Base-by-base conservation (phyloP, 2,888 invertebrate genomes). In the Agapetus fuscipes region DNA sequence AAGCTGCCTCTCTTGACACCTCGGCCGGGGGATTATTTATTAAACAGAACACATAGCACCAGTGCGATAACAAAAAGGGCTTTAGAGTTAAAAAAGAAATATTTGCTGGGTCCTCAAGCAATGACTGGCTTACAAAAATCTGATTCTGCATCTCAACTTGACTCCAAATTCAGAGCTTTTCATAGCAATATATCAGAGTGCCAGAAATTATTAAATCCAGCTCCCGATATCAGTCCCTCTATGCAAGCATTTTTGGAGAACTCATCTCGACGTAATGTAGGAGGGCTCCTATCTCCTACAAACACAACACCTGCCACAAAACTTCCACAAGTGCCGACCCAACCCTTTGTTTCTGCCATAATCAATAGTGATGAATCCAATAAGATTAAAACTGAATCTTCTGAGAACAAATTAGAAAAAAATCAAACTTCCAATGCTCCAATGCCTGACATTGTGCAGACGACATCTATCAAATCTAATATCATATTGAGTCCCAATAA, bases 41-140 rank as follows among this genome's bases (percentile, higher is more conserved):
- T 89, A 28, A 85, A 82, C 56, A 76, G 87, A 53, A 84, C 88
- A 1, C 83, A 86, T 46, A 88, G 88, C 48, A 88, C 88, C 1
- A 87, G 87, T 53, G 88, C 88, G 13, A 80, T 90, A 39, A 85
- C 88, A 11, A 88, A 88, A 60, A 79, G 86, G 39, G 88, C 89
- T 12, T 64, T 90, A 35, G 89, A 90, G 62, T 71, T 90, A 30
- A 90, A 90, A 56, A 83, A 88, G 54, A 79, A 80, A 45, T 91
- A 89, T 61, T 65, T 90, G 12, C 67, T 89, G 9, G 88, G 88
- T 1, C 82, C 81, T 48, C 69, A 74, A 1, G 76, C 71, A 3
- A 72, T 77, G 1, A 80, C 81, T 24, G 73, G 78, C 15, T 83
- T 88, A 15, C 75, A 83, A 50, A 85, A 86, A 55, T 87, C 87